Percentiles rank a stretch among this genome's conserved stretches.
Conservation (phyloP, 2,888 invertebrate species). For the Mycogona germanica region DNA sequence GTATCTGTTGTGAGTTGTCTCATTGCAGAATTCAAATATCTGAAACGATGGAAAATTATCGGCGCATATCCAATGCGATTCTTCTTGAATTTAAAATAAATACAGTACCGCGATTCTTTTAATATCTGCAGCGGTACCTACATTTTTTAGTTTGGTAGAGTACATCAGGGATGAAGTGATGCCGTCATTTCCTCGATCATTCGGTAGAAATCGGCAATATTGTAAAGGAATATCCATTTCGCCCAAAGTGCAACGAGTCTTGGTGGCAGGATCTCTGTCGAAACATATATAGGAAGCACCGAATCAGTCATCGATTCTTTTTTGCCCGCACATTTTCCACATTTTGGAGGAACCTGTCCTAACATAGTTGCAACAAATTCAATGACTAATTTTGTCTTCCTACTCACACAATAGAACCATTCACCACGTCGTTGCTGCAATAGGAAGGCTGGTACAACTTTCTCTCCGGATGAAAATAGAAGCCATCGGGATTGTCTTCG, state of each 20-base stretch:
- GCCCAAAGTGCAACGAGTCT: background rate
- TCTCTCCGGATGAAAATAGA: slow-evolving; percentile 4
- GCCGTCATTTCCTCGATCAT: background rate
- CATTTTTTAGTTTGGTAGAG: background rate
- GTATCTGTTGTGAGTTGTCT: slow-evolving; percentile 5
- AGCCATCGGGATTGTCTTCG: background rate
- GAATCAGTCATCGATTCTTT: too few relatives aligned
- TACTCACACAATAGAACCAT: slow-evolving; percentile 2
- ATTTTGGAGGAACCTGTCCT: too few relatives aligned
- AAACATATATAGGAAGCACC: too few relatives aligned
- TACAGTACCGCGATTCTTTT: too few relatives aligned
- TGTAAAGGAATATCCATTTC: slow-evolving; percentile 3
- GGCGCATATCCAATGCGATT: too few relatives aligned
- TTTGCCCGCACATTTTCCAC: too few relatives aligned
- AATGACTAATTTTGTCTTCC: too few relatives aligned
- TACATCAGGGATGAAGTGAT: slow-evolving; percentile 5
- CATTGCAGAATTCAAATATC: slow-evolving; percentile 7
- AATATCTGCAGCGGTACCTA: too few relatives aligned
- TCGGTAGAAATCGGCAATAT: background rate
- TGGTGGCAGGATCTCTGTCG: background rate
- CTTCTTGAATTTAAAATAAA: too few relatives aligned
- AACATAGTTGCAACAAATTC: too few relatives aligned
- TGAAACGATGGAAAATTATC: background rate
- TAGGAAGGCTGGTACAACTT: background rate
- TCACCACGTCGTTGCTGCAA: slow-evolving; percentile 2